phyloP scores from a whole-genome alignment of 2,113 vertebrate genomes.

The Mus pahari region DNA sequence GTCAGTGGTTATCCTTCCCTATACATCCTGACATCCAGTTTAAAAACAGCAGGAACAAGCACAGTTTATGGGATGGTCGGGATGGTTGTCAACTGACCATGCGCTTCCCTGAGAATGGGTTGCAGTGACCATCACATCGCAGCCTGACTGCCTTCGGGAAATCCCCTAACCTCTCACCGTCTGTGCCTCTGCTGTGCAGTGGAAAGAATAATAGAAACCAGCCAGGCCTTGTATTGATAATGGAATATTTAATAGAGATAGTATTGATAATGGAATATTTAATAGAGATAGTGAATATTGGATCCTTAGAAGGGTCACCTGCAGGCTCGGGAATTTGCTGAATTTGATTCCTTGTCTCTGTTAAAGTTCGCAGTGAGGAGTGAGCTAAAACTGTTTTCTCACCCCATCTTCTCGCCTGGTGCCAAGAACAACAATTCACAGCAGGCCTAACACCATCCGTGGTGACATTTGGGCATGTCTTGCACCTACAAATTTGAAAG shows the following conservation, averaged over 20 bases:
- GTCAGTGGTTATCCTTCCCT: not conserved
- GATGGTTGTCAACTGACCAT: not conserved
- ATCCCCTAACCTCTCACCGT: not conserved
- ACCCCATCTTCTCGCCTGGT: constrained; percentile 69
- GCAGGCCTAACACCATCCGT: constrained; percentile 57
- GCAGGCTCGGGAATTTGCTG: not conserved
- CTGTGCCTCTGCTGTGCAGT: not conserved
- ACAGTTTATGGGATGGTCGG: not conserved
- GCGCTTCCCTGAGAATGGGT: not conserved
- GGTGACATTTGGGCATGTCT: constrained; percentile 71
- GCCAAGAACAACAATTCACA: constrained; percentile 71
- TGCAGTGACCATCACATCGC: not conserved
- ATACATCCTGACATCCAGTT: not conserved
- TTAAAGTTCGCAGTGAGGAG: not conserved
- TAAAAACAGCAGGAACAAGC: not conserved
- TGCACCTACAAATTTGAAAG: constrained; percentile 74
- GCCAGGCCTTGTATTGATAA: not conserved
- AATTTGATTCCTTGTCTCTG: not conserved
- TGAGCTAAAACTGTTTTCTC: constrained; percentile 53
- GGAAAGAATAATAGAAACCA: not conserved
- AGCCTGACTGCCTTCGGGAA: not conserved
- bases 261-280: not conserved
- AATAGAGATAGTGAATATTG: not conserved
- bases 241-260: not conserved
- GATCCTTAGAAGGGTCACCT: not conserved